These are phyloP conservation scores for Punctoribates punctum DNA, from an alignment of 2,888 invertebrate genomes.

Conservation along the genomic window DNA sequence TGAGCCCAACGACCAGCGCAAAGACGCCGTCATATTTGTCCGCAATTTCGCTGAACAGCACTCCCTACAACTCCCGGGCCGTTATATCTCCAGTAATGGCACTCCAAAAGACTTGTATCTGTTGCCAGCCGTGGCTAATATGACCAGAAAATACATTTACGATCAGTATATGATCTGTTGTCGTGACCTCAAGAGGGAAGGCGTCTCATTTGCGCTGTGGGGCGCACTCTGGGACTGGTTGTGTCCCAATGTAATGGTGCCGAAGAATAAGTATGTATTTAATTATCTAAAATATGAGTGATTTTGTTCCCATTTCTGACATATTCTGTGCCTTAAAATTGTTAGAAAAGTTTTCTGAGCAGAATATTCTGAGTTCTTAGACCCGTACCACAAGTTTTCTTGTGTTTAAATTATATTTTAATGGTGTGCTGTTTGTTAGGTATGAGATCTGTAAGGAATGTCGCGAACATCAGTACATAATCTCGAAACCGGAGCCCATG, in stretches of 20 bases:
- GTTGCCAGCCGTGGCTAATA: conserved; percentile 35
- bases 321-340: neutral
- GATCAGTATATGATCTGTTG: conserved; percentile 37
- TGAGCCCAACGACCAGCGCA: conserved; percentile 15
- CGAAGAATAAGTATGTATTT: conserved; percentile 19
- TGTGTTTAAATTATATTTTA: too few species aligned
- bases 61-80: conserved; percentile 38
- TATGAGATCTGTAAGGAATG: conserved; percentile 39
- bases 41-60: conserved; percentile 35
- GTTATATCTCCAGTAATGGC: conserved; percentile 1
- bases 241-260: conserved; percentile 38
- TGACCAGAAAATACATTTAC: conserved; percentile 38
- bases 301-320: too few species aligned
- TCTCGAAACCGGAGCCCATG: conserved; percentile 14
- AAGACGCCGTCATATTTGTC: conserved; percentile 39
- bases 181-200: conserved; percentile 16
- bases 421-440: neutral
- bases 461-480: conserved; percentile 36
- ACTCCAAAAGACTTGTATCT: conserved; percentile 27
- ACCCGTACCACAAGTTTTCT: too few species aligned
- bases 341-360: neutral
- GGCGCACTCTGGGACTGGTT: conserved; percentile 38
- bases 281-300: neutral
- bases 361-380: too few species aligned
- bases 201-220: conserved; percentile 40